Conservation (phyloP, 2,113 vertebrate species). For the Gallinago jamesoni region DNA sequence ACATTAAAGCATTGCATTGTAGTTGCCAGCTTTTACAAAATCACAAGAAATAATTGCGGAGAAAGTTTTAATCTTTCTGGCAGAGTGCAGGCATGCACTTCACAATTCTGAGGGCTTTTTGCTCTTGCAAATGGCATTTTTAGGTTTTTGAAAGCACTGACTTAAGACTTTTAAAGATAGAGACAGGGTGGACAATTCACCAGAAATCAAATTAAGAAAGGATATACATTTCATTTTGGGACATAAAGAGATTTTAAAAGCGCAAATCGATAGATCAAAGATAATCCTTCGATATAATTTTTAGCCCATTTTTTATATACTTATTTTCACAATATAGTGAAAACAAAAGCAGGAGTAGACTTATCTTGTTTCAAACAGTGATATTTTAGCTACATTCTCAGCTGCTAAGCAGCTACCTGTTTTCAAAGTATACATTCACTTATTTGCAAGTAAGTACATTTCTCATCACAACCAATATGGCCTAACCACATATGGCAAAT, state of each 20-base stretch:
- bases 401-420: background rate
- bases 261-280: background rate
- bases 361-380: background rate
- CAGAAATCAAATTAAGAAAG: background rate
- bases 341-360: background rate
- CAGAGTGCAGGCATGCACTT: background rate
- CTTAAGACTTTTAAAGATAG: background rate
- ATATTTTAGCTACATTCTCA: background rate
- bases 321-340: background rate
- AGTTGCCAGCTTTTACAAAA: background rate
- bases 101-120: background rate
- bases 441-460: background rate
- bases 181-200: background rate
- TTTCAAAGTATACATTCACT: background rate
- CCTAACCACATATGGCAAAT: background rate
- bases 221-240: background rate
- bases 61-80: background rate
- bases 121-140: background rate
- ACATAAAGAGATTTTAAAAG: background rate
- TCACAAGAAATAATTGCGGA: background rate
- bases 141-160: background rate
- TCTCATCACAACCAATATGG: background rate
- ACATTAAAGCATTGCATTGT: fast-evolving
- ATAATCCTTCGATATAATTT: background rate
- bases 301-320: background rate